Evolutionary conservation across 2,797 vertebrate species (phyloP), one percentile per base, ranked within the genome.

Genomic region (Parotocinclus haroldoi): DNA sequence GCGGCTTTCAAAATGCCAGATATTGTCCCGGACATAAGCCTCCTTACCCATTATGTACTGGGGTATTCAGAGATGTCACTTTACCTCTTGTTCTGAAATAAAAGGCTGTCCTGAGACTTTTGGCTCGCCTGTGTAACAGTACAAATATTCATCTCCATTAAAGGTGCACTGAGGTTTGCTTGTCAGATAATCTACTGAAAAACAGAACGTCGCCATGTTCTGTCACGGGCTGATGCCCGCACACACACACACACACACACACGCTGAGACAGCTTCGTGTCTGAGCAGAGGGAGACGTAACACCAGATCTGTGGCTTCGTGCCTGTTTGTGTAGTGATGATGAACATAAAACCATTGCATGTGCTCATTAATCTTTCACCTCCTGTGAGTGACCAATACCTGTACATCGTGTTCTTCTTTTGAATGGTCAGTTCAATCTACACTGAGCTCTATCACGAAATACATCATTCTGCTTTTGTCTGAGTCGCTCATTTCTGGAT

Each of bases 401-500:
- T 0, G n/a, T 53, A 38, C 62, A 79, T 71, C 87, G 86, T 92
- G 90, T 78, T 86, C 86, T 83, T 84, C 63, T 87, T 86, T 90
- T 87, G 74, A 84, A 87, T 87, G 86, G 76, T 83, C 77, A 82
- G 79, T 75, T 86, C 84, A 89, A 89, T 90, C 81, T 79, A 88
- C 87, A 76, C 85, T 88, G 68, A 81, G 69, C 65, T 91, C 89
- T 90, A 88, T 92, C 76, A 86, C 85, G 79, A 87, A 92, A 91
- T 93, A 94, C 93, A 94, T 88, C 82, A 87, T 87, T 85, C 81
- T 89, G 82, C 85, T 87, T 91, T 88, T 83, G 75, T 81, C 82
- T 72, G 63, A 38, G 17, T 51, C 19, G 17, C 44, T n/a, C n/a
- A n/a, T n/a, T n/a, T n/a, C n/a, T n/a, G n/a, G n/a, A n/a, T n/a